Evolutionary conservation across 2,797 vertebrate genomes (phyloP), one percentile per base, ranked within the genome.

Genomic region (Microctenopoma stevenorrisi): DNA sequence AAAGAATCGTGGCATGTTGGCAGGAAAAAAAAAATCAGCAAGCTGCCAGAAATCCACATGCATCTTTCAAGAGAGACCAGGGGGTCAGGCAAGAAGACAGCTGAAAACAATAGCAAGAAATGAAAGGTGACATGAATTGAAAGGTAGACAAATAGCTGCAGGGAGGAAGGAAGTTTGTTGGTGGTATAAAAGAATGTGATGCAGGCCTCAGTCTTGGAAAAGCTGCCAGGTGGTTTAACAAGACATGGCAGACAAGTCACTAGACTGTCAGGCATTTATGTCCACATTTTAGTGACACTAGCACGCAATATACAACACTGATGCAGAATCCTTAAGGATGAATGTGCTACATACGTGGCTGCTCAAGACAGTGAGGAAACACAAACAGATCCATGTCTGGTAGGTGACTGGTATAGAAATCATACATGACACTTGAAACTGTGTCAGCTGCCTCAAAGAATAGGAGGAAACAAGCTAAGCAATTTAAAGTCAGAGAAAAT

Each of bases 111-210:
- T 83, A 75, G 79, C 37, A 66, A 83, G 83, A 84, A 90, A 91
- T 92, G 81, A 91, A 91, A 88, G 86, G 87, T 84, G 91, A 91
- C 90, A 74, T 82, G 85, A 83, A 88, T 78, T 88, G 89, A 90
- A 88, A 92, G 85, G 85, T 78, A 76, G 85, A 89, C 84, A 90
- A 91, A 93, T 86, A 86, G 92, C 91, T 92, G 59, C 81, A 84
- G 92, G 93, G 77, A 89, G 76, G 79, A 89, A 82, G 66, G 73
- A 80, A 76, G 86, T 86, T 88, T 90, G 82, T 88, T 86, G 86
- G 81, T 79, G 58, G 82, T 83, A 89, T 85, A 81, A 87, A 82
- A 78, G 75, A 83, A 81, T 48, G 78, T 59, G 3, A 82, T 77
- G 70, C 57, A 74, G 56, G 66, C 75, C 92, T 84, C 81, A 66